Base-by-base conservation (phyloP, 2,113 vertebrate species). In the Tricholaema leucomelas region DNA sequence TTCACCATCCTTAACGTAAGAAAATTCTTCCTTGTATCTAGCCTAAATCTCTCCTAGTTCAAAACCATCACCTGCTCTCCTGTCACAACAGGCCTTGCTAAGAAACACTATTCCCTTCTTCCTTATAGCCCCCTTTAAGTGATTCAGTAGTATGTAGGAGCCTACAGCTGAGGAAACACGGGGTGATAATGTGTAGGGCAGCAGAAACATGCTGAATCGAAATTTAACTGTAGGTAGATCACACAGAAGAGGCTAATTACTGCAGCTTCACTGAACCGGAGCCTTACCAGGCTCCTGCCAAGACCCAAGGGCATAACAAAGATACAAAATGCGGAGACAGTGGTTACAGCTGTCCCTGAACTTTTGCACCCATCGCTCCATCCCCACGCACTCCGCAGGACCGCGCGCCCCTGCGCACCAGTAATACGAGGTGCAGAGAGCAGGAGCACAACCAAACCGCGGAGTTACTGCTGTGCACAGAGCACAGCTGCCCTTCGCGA, bases 291-390 rank as follows among this genome's bases (percentile, higher is more conserved):
- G 63, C 50, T 92, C 63, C 85, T 74, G 90, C 93, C 94, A 80
- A 64, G 30, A 58, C 5, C 46, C 89, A 91, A 94, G 94, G 93
- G 60, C 87, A 88, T 18, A 71, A 35, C 69, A 36, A 87, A 85
- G 74, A 7, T 6, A 24, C 10, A 2, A 20, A 44, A 11, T 0
- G 23, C 18, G 64, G 14, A 10, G 74, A 4, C 33, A 2, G 72
- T 1, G 7, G 17, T 2, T 2, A 30, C 91, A 35, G 69, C 66
- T 19, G 2, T 4, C 54, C 44, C 17, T 1, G 24, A 2, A 2
- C 7, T 27, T 7, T 36, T 16, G 0, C 44, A 6, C 25, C 59
- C 81, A 2, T 0, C 54, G 15, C 82, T 3, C 7, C 7, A 1
- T 9, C 50, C 19, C 63, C 42, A 14, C 5, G 17, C 10, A 33